A percentile compares a stretch with the other conserved stretches of the same genome.
These are phyloP conservation scores for Ypsolopha sequella DNA, from an alignment of 2,888 invertebrate genomes.

Conservation along the genomic window DNA sequence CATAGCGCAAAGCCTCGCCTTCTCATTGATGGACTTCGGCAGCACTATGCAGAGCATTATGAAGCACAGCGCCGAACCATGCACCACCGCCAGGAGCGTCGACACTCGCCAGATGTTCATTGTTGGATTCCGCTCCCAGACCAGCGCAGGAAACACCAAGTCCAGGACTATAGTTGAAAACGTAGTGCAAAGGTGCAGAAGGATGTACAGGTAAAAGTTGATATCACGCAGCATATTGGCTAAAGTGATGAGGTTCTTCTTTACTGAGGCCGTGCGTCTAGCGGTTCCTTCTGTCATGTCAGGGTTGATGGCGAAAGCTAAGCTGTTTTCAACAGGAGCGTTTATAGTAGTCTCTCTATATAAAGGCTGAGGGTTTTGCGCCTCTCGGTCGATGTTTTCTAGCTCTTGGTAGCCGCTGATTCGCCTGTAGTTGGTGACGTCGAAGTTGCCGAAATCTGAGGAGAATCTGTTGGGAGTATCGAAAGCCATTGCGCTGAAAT, in stretches of 20 bases:
- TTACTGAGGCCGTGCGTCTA: constrained; percentile 49
- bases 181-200: constrained; percentile 64
- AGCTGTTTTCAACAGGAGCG: constrained; percentile 31
- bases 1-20: constrained; percentile 41
- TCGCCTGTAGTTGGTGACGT: constrained; percentile 32
- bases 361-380: constrained; percentile 57
- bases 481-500: constrained; percentile 8
- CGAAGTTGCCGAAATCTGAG: constrained; percentile 42
- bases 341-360: constrained; percentile 69
- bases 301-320: constrained; percentile 36
- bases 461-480: constrained; percentile 27
- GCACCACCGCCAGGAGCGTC: constrained; percentile 36
- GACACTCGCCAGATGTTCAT: constrained; percentile 58
- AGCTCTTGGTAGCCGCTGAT: constrained; percentile 49
- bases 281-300: constrained; percentile 50
- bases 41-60: constrained; percentile 51
- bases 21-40: constrained; percentile 49
- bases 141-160: constrained; percentile 62
- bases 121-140: constrained; percentile 53
- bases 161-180: constrained; percentile 65
- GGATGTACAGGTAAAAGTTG: constrained; percentile 68
- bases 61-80: constrained; percentile 52
- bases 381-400: constrained; percentile 48
- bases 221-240: constrained; percentile 49
- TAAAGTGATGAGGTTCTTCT: constrained; percentile 56